Conservation (phyloP, 2,797 vertebrate genomes). For the Galagoides demidoff region DNA sequence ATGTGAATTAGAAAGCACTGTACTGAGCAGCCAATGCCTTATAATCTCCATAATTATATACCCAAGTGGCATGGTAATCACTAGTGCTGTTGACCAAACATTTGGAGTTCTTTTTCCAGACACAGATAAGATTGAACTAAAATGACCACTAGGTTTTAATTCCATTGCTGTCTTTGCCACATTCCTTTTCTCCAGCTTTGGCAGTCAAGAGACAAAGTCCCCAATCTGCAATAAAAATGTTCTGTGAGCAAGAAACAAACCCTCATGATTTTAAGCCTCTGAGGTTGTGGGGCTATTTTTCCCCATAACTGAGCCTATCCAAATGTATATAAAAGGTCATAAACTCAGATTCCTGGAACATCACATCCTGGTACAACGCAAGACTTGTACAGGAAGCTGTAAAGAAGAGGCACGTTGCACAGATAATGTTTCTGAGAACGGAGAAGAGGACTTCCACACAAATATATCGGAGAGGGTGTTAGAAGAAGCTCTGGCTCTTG, state of each 20-base stretch:
- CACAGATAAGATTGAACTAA: background rate
- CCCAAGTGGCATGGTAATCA: background rate
- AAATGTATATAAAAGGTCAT: background rate
- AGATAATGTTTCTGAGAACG: background rate
- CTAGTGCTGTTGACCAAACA: background rate
- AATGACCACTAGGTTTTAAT: background rate
- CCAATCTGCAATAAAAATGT: background rate
- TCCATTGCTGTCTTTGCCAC: no score
- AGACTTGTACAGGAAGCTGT: background rate
- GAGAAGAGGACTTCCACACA: background rate
- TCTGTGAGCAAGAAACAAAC: background rate
- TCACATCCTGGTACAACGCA: background rate
- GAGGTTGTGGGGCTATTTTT: background rate
- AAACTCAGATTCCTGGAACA: background rate
- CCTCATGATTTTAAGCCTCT: background rate
- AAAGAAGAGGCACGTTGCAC: background rate
- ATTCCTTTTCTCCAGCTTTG: background rate
- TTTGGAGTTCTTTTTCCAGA: background rate
- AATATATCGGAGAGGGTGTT: background rate
- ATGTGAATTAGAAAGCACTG: background rate
- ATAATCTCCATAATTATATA: background rate
- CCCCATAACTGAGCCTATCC: background rate
- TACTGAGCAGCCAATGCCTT: background rate
- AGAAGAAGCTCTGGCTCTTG: background rate
- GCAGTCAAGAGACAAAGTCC: background rate